Evolutionary conservation across 2,888 invertebrate genomes (phyloP), one percentile per base, ranked within the genome.

Genomic region (Pseudanteris insignis): DNA sequence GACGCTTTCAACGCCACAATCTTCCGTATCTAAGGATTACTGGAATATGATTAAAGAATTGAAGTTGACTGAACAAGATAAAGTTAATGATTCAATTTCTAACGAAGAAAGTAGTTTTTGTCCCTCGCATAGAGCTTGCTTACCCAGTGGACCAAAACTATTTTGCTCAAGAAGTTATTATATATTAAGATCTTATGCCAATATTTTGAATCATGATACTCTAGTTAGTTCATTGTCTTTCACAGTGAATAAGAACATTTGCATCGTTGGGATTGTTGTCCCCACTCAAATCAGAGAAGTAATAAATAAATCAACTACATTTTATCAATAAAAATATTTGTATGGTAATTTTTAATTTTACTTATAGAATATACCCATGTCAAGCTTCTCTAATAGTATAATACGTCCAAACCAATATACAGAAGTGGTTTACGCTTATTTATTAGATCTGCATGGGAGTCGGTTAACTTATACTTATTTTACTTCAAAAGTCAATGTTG

Each of bases 401-500:
- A 62, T 38, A 37, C 41, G 43, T 26, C 68, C 69, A 37, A 59
- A 64, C 10, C 66, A 75, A 0, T 92, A 92, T 81, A 88, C 88
- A 7, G 92, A 92, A 83, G 85, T 91, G 64, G 82, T 92, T 37
- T 92, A 92, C 77, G 91, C 91, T 9, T 90, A 91, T 81, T 83
- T 92, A 54, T 83, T 91, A 70, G 92, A 92, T 81, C 87, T 87
- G 13, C 90, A 90, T 79, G 90, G 90, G 2, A 88, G 89, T 36
- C 83, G 91, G 2, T 85, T 92, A 69, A 90, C 92, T 0, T 91
- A 91, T 80, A 91, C 89, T 0, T 91, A 92, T 81, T 91, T 89
- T 74, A 89, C 91, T 38, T 88, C 87, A 64, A 85, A 89, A 64
- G 91, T 90, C 62, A 84, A 85, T n/a, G 89, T 86, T 78, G 84